Conservation (phyloP, 2,888 invertebrate species). For the Xanthia togata region DNA sequence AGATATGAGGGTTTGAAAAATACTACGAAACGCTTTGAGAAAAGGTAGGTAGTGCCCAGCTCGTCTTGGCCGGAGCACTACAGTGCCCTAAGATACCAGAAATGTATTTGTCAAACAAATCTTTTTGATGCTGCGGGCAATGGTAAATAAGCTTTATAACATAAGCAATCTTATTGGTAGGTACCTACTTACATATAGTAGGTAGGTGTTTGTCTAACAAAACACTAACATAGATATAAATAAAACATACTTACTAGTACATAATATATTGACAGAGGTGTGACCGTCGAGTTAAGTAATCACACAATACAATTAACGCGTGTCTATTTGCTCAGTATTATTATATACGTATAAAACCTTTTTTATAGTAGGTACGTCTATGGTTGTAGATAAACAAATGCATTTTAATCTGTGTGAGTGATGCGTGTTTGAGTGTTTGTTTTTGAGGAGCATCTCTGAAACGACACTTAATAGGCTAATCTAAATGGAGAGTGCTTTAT, state of each 20-base stretch:
- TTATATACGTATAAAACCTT: no score
- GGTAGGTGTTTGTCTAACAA: not conserved
- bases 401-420: no score
- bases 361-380: no score
- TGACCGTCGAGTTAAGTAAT: constrained; percentile 28
- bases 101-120: not conserved
- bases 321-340: constrained; percentile 24
- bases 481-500: no score
- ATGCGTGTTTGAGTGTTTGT: no score
- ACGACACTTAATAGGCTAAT: no score
- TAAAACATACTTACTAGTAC: constrained; percentile 13
- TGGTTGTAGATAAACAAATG: no score
- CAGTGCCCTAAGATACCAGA: no score
- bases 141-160: not conserved
- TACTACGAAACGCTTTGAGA: not conserved
- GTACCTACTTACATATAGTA: no score
- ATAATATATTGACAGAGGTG: constrained; percentile 13
- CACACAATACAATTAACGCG: constrained; percentile 18
- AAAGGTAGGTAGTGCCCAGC: no score
- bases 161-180: not conserved
- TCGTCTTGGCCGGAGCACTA: no score
- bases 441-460: no score
- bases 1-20: not conserved
- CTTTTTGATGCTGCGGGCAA: not conserved
- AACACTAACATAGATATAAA: constrained; percentile 4